Conservation (phyloP, 2,888 invertebrate species). For the Acheta domesticus region DNA sequence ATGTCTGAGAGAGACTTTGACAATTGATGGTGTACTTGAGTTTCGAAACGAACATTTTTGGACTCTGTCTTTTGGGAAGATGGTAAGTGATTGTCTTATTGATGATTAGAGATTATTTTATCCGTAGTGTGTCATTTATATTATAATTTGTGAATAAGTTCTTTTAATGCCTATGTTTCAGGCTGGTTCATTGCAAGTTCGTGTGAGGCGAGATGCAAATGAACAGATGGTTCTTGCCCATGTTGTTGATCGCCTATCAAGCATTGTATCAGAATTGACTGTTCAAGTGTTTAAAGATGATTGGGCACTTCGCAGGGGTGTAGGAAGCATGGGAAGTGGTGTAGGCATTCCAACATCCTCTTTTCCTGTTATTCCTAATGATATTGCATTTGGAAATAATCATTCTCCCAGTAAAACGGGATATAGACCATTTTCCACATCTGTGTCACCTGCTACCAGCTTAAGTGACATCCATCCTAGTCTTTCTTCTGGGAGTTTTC, state of each 20-base stretch:
- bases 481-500: background rate
- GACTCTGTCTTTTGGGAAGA: conserved; percentile 58
- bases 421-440: background rate
- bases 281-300: conserved; percentile 51
- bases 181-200: conserved; percentile 57
- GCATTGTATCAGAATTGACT: conserved; percentile 54
- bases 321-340: background rate
- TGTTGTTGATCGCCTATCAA: conserved; percentile 56
- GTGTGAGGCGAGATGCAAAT: conserved; percentile 58
- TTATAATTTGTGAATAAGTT: background rate
- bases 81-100: conserved; percentile 45
- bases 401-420: background rate
- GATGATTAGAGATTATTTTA: background rate
- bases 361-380: background rate
- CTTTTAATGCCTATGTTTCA: conserved; percentile 40
- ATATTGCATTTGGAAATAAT: background rate
- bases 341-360: background rate
- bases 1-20: conserved; percentile 57
- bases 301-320: conserved; percentile 29
- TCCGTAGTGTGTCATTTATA: background rate
- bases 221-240: conserved; percentile 59
- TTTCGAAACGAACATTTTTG: conserved; percentile 61
- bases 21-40: conserved; percentile 61
- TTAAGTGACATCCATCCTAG: background rate
- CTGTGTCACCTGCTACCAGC: background rate